Base-by-base conservation (phyloP, 53 echinoderm and acorn worm genomes). In the Echinarachnius parma region DNA sequence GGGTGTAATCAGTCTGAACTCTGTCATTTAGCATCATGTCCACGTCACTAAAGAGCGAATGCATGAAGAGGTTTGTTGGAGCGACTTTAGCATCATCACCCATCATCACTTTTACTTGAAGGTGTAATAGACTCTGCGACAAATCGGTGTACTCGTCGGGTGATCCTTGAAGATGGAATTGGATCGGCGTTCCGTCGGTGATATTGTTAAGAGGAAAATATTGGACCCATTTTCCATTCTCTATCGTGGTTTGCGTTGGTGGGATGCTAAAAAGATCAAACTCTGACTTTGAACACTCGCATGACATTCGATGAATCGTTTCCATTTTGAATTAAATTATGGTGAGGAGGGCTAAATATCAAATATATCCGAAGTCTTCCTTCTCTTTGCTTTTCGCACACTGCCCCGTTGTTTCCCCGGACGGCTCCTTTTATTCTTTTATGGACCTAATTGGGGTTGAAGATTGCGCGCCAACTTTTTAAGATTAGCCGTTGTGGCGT, bases 41-140 rank as follows among this genome's bases (percentile, higher is more conserved):
- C 3, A 91, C 91, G 77, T 91, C 83, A 14, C 75, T 78, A 57
- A 91, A 86, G 44, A 86, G 74, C 7, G 89, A 78, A 52, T 89
- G 89, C 23, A 89, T 34, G 27, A 82, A 53, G 0, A 88, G 66
- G 21, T 90, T 89, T 5, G 75, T 66, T 0, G 89, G 89, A 0
- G 50, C 89, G 3, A 89, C 84, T 22, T 65, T 49, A 4, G 76
- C 80, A 26, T 75, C 85, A 8, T 32, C 45, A 0, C 36, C 48
- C 24, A 66, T 81, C 20, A 78, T 54, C 1, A 78, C 34, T 47
- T 85, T 90, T 8, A 75, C 82, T 22, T 81, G 77, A 5, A 90
- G 62, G n/a, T 81, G 78, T 13, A 89, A 18, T 21, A 80, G 23
- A 34, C 79, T 83, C 42, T 83, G 88, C 15, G 83, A 64, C 21